Conservation (phyloP, 1,140 invertebrate species). For the Littorina saxatilis region DNA sequence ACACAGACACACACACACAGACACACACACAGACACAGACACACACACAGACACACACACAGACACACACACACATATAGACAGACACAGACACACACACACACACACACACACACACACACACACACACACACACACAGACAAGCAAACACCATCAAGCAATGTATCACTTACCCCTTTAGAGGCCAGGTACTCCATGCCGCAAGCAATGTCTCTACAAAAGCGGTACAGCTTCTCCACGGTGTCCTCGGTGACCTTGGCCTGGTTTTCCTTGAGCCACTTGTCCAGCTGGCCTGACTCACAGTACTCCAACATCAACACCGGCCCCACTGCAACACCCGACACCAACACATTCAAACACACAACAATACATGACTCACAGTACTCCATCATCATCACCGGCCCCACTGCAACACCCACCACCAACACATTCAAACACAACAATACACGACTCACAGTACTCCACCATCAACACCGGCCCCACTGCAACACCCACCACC, state of each 20-base stretch:
- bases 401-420: too few species aligned
- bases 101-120: not conserved
- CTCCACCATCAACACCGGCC: too few species aligned
- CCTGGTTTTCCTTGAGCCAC: slow-evolving; percentile 45
- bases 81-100: not conserved
- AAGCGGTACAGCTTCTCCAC: slow-evolving; percentile 95
- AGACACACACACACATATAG: too few species aligned
- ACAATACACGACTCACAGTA: too few species aligned
- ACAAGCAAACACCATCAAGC: not conserved
- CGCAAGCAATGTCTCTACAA: slow-evolving; percentile 94
- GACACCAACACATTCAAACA: too few species aligned
- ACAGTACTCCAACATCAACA: slow-evolving; percentile 56
- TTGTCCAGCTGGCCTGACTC: slow-evolving; percentile 49
- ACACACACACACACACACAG: not conserved
- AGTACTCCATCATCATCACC: too few species aligned
- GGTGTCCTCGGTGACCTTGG: slow-evolving; percentile 74
- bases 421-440: too few species aligned
- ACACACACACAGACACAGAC: not conserved
- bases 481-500: too few species aligned
- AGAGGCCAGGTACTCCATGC: slow-evolving; percentile 96
- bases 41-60: not conserved
- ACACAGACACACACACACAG: not conserved
- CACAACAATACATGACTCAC: too few species aligned
- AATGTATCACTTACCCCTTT: slow-evolving; percentile 82
- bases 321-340: slow-evolving; percentile 51